These are phyloP conservation scores for Acanthosepion lycidas DNA, from an alignment of 2,888 invertebrate species.

Conservation along the genomic window DNA sequence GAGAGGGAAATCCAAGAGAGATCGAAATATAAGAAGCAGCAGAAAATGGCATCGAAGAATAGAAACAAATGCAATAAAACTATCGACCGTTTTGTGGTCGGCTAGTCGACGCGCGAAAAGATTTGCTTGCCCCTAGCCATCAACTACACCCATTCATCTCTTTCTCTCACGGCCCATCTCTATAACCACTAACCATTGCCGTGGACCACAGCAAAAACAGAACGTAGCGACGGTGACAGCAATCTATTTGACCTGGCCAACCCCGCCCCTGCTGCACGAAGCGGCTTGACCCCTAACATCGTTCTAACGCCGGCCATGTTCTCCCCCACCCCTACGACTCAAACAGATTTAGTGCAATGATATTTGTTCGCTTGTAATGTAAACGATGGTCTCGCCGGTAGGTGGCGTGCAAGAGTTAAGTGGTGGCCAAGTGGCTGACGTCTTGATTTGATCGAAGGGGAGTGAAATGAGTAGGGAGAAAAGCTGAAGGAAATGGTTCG, in stretches of 20 bases:
- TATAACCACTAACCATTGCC: background rate
- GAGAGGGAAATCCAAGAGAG: no score
- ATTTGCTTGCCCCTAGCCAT: background rate
- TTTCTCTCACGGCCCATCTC: background rate
- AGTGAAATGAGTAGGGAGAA: no score
- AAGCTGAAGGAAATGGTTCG: no score
- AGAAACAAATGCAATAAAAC: no score
- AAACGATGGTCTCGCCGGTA: slow-evolving; percentile 17
- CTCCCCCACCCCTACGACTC: background rate
- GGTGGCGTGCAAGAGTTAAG: slow-evolving; percentile 33
- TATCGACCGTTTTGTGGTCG: no score
- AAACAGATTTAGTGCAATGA: slow-evolving; percentile 18
- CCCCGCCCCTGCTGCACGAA: slow-evolving; percentile 18
- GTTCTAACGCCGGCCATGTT: background rate
- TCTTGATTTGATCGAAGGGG: background rate
- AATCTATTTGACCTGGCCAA: slow-evolving; percentile 6
- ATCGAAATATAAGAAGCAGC: no score
- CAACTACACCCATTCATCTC: background rate
- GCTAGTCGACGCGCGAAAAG: no score
- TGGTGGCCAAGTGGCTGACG: slow-evolving; percentile 33
- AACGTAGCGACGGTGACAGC: slow-evolving; percentile 17
- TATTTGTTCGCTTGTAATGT: background rate
- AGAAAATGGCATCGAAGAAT: no score
- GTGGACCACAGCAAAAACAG: background rate
- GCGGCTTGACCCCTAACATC: background rate